Conservation (phyloP, 2,113 vertebrate genomes). For the Diphyllodes magnificus region DNA sequence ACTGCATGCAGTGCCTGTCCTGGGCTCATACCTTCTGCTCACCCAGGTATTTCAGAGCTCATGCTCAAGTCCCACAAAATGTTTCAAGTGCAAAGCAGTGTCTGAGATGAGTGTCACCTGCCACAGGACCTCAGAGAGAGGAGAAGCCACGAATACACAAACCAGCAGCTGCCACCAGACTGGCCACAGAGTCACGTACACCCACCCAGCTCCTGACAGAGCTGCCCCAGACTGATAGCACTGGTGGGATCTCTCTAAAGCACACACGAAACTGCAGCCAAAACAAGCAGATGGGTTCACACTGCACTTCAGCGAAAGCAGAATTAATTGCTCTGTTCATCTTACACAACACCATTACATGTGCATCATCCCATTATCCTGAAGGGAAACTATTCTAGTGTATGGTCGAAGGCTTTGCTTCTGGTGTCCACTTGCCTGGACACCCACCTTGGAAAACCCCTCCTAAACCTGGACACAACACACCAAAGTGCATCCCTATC, state of each 20-base stretch:
- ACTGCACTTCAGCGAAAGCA: background rate
- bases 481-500: background rate
- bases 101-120: background rate
- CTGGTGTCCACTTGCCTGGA: background rate
- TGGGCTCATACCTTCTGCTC: background rate
- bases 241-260: background rate
- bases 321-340: background rate
- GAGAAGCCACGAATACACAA: background rate
- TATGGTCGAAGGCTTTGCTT: accelerated
- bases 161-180: background rate
- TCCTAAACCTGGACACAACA: background rate
- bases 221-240: background rate
- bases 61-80: background rate
- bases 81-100: background rate
- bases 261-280: background rate
- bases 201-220: background rate
- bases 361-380: background rate
- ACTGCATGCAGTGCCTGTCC: background rate
- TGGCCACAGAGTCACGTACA: background rate
- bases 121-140: background rate
- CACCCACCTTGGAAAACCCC: background rate
- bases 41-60: background rate
- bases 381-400: background rate
- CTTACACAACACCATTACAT: background rate
- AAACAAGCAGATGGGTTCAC: background rate